Evolutionary conservation across 1,140 invertebrate genomes (phyloP).

Genomic region (Gryon sp.): DNA sequence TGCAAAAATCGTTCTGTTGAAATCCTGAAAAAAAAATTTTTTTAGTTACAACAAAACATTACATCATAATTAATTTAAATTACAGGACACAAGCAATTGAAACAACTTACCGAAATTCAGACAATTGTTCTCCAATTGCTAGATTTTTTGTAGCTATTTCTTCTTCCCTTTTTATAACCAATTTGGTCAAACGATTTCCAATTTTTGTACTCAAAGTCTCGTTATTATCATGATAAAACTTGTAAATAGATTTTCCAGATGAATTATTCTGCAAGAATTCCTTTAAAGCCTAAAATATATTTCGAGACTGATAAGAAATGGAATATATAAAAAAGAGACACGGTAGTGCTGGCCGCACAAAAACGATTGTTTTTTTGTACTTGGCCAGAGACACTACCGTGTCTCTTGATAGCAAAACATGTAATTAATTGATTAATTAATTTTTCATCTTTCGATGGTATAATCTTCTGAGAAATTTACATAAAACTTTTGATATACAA

Average conservation of each 20-base stretch:
- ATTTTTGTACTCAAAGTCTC: background rate
- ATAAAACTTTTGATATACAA: too few species aligned
- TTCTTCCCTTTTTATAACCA: background rate
- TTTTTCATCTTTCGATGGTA: too few species aligned
- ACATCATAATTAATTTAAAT: background rate
- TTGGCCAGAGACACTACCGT: too few species aligned
- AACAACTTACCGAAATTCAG: background rate
- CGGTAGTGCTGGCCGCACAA: too few species aligned
- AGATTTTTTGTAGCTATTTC: background rate
- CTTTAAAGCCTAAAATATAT: too few species aligned
- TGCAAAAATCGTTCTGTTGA: background rate
- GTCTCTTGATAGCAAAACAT: too few species aligned
- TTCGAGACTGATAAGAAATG: too few species aligned
- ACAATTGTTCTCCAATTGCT: background rate
- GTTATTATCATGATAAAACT: background rate
- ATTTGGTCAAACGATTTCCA: background rate
- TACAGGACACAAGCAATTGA: too few species aligned
- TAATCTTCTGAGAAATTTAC: too few species aligned
- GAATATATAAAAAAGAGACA: too few species aligned
- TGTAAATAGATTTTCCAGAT: background rate
- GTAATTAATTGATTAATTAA: too few species aligned
- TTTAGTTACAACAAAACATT: background rate
- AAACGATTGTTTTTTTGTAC: too few species aligned
- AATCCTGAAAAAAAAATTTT: constrained; percentile 4
- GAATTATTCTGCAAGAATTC: background rate